Evolutionary conservation across 2,888 invertebrate species (phyloP).

Genomic region (Meloe dianella): DNA sequence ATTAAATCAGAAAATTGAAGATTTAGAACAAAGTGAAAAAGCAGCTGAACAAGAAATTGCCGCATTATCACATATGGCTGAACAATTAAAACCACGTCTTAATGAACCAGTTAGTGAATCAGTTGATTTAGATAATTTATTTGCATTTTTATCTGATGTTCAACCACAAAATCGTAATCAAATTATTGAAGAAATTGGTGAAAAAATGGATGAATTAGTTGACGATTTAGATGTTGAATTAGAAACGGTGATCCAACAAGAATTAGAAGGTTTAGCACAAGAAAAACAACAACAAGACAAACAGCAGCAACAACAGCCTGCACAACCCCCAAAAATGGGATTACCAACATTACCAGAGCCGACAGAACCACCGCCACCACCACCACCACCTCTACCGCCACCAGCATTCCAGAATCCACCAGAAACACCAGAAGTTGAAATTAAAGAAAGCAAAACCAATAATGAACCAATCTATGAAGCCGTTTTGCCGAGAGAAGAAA

Average conservation of each 20-base stretch:
- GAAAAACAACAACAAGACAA: conserved; percentile 56
- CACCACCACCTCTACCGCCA: conserved; percentile 59
- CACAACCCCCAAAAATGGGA: conserved; percentile 61
- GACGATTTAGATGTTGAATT: conserved; percentile 82
- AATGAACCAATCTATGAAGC: conserved; percentile 87
- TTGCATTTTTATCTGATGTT: conserved; percentile 87
- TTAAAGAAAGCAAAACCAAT: conserved; percentile 37
- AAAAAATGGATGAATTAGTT: conserved; percentile 82
- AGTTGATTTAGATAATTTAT: conserved; percentile 87
- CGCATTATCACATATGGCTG: conserved; percentile 74
- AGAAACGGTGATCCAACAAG: conserved; percentile 70
- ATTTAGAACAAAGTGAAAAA: conserved; percentile 70
- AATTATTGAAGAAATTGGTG: conserved; percentile 82
- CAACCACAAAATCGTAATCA: conserved; percentile 64
- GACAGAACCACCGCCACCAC: conserved; percentile 66
- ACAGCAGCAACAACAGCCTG: conserved; percentile 50
- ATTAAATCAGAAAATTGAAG: conserved; percentile 56
- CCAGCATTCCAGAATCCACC: conserved; percentile 56
- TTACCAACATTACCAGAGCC: conserved; percentile 77
- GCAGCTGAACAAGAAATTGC: conserved; percentile 73
- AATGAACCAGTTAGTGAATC: conserved; percentile 66
- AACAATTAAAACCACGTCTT: conserved; percentile 71
- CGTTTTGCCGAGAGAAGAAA: conserved; percentile 74
- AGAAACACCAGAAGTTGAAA: conserved; percentile 36
- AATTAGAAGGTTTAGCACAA: conserved; percentile 63